These are phyloP conservation scores for Muscicapa comitata DNA, from an alignment of 2,797 vertebrate species.

Conservation along the genomic window DNA sequence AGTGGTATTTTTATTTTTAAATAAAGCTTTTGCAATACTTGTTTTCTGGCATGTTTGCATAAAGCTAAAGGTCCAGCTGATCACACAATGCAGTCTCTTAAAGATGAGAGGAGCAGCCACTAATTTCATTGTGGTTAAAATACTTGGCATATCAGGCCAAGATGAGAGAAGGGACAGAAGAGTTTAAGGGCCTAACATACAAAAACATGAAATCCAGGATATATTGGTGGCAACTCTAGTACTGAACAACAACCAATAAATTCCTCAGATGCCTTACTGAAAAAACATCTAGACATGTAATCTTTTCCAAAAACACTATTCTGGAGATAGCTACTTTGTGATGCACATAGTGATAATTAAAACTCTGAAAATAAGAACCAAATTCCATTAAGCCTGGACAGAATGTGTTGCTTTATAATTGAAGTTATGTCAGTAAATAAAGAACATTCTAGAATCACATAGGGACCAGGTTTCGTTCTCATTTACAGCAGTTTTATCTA, in stretches of 20 bases:
- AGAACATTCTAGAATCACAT: not conserved
- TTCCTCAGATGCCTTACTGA: not conserved
- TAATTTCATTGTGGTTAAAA: not conserved
- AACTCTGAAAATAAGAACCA: not conserved
- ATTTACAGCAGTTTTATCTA: not conserved
- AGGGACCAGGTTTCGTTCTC: not conserved
- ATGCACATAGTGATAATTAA: not conserved
- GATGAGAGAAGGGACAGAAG: not conserved
- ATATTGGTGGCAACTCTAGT: not conserved
- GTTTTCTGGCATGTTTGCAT: not conserved
- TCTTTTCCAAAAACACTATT: not conserved
- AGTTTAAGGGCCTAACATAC: not conserved
- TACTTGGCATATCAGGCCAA: not conserved
- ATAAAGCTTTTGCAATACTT: not conserved
- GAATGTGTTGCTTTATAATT: not conserved
- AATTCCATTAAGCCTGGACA: not conserved
- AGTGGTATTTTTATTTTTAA: not conserved
- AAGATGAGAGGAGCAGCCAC: not conserved
- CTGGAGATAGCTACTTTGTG: not conserved
- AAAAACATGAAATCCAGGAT: not conserved
- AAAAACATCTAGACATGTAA: not conserved
- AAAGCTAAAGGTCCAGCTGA: not conserved
- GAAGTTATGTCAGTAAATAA: not conserved
- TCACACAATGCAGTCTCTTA: not conserved
- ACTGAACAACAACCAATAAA: not conserved